These are phyloP conservation scores for Acronicta psi DNA, from an alignment of 2,888 invertebrate genomes.

Conservation along the genomic window DNA sequence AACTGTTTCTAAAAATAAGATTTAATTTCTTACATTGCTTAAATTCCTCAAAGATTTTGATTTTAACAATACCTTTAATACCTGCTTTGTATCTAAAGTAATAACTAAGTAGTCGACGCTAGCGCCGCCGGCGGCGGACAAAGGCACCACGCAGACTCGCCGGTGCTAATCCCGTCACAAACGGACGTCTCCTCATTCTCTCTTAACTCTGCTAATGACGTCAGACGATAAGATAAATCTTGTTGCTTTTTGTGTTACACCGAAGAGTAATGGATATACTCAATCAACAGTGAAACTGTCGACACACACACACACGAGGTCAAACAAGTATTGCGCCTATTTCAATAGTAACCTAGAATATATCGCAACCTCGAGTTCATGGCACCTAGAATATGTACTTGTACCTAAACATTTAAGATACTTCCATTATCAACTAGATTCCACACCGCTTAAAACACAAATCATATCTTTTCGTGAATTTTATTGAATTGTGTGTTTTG, in stretches of 20 bases:
- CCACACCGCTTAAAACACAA: no score
- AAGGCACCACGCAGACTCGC: slow-evolving; percentile 27
- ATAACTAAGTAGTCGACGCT: slow-evolving; percentile 17
- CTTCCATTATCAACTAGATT: no score
- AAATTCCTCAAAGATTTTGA: not conserved
- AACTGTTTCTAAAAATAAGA: no score
- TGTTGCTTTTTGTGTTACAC: slow-evolving; percentile 17
- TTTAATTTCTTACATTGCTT: no score
- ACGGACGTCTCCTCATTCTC: slow-evolving; percentile 45
- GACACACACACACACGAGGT: no score
- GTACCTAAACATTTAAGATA: no score
- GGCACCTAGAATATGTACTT: no score
- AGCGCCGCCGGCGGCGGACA: slow-evolving; percentile 27
- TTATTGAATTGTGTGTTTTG: no score
- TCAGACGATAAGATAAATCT: slow-evolving; percentile 47
- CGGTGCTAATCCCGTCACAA: slow-evolving; percentile 28
- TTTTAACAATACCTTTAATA: not conserved
- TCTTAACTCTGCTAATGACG: slow-evolving; percentile 54
- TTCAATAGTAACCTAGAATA: no score
- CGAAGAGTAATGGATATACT: slow-evolving; percentile 9
- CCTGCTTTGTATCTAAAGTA: slow-evolving; percentile 25
- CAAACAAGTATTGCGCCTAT: no score
- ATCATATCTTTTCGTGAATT: no score
- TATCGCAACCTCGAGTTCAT: no score
- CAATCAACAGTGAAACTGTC: not conserved